These are phyloP conservation scores for Oreonectes daqikongensis DNA, from an alignment of 2,797 vertebrate genomes.

Conservation along the genomic window DNA sequence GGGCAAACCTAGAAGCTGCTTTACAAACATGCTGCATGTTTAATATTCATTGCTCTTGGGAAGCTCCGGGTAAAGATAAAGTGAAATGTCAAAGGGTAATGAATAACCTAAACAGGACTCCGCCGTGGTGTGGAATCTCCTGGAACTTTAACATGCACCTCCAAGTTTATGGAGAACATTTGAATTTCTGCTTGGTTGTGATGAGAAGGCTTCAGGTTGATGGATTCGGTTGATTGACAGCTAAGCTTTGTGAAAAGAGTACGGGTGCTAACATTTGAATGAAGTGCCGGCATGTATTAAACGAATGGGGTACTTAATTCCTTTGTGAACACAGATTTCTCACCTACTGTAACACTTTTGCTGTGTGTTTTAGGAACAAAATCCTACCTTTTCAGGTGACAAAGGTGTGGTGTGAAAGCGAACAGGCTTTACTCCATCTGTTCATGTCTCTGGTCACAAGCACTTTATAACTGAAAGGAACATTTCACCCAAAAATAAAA, in stretches of 20 bases:
- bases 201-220: background rate
- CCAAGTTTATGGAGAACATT: constrained; percentile 9
- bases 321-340: constrained; percentile 1
- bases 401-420: background rate
- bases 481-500: too few relatives aligned
- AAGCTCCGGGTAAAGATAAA: constrained; percentile 45
- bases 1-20: constrained; percentile 33
- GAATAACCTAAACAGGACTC: constrained; percentile 38
- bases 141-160: background rate
- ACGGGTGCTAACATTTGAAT: background rate
- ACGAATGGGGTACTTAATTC: background rate
- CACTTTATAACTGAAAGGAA: too few relatives aligned
- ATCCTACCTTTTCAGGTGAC: background rate
- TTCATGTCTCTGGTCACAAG: background rate
- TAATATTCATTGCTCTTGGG: constrained; percentile 52
- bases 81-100: constrained; percentile 55
- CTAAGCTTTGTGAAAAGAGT: background rate
- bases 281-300: background rate
- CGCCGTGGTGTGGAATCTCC: constrained; percentile 9
- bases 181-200: constrained; percentile 18
- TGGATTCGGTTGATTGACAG: background rate
- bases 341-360: background rate
- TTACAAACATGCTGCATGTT: constrained; percentile 45
- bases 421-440: background rate
- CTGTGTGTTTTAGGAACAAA: background rate